A percentile compares a stretch with the other conserved stretches of the same genome.
These are phyloP conservation scores for Apodemus agrarius DNA, from an alignment of 2,797 vertebrate genomes.

Conservation along the genomic window DNA sequence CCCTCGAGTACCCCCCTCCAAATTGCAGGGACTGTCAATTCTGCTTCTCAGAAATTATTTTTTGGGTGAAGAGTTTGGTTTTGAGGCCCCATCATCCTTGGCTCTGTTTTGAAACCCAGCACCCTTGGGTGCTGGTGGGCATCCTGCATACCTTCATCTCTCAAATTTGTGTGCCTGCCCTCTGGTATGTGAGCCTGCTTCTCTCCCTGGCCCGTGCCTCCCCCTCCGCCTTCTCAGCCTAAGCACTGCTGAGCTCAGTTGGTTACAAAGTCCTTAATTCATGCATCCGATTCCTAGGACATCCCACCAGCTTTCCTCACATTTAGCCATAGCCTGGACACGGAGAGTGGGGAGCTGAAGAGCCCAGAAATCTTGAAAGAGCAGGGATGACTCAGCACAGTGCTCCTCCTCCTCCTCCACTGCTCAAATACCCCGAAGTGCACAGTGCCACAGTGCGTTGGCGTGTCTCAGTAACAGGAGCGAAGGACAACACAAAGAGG, in stretches of 20 bases:
- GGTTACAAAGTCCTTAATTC: conserved; percentile 1
- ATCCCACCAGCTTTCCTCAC: neutral
- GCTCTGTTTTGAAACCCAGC: neutral
- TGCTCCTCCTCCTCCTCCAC: neutral
- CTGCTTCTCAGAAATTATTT: neutral
- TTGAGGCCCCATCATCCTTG: neutral
- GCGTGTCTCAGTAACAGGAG: neutral
- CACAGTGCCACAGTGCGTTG: neutral
- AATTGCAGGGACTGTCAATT: neutral
- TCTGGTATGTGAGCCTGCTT: neutral
- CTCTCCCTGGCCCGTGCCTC: neutral
- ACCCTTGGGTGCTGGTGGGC: neutral
- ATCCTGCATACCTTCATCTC: neutral
- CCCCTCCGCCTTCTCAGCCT: no score
- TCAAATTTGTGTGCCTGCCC: neutral
- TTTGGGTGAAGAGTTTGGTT: neutral
- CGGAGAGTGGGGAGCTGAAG: neutral
- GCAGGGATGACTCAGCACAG: neutral
- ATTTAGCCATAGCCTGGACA: neutral
- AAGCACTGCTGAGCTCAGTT: neutral
- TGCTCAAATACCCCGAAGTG: neutral
- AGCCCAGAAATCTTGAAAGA: neutral
- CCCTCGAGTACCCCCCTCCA: neutral
- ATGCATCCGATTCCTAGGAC: neutral
- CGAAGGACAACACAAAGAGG: neutral